Percentiles rank a stretch among this genome's conserved stretches.
Conservation (phyloP, 2,888 invertebrate genomes). For the Xanthia togata region DNA sequence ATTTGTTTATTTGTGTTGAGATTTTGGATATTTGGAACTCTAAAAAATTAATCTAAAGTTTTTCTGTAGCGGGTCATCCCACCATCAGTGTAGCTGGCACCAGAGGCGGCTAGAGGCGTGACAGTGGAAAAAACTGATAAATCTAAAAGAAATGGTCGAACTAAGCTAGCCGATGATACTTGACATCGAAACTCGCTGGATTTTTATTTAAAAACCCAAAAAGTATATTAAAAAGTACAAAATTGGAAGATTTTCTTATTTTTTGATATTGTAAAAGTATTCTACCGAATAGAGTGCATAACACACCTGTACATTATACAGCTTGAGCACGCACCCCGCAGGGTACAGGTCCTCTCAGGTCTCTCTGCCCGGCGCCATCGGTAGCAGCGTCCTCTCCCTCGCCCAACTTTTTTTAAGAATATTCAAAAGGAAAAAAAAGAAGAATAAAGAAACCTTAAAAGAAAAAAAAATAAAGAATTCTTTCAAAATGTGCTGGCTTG, state of each 20-base stretch:
- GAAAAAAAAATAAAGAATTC: not conserved
- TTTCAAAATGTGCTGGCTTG: too few relatives aligned
- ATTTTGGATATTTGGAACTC: too few relatives aligned
- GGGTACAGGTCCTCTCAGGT: conserved; percentile 96
- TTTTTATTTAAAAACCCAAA: conserved; percentile 87
- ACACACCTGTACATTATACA: conserved; percentile 93
- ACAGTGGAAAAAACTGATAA: conserved; percentile 63
- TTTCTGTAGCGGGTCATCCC: too few relatives aligned
- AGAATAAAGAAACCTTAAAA: too few relatives aligned
- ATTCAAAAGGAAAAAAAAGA: too few relatives aligned
- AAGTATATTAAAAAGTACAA: not conserved
- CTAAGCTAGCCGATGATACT: conserved; percentile 89
- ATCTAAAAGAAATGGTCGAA: too few relatives aligned
- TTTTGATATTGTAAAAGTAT: not conserved
- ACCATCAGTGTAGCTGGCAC: conserved; percentile 88
- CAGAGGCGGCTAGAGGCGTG: conserved; percentile 88
- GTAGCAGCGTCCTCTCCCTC: conserved; percentile 92
- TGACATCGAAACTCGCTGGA: conserved; percentile 94
- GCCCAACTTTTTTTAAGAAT: conserved; percentile 90
- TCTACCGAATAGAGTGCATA: not conserved
- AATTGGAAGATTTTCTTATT: not conserved
- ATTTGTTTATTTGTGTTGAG: too few relatives aligned
- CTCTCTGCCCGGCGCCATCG: conserved; percentile 93
- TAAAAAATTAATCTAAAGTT: too few relatives aligned
- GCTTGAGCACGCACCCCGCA: conserved; percentile 95